A percentile compares a stretch with the other conserved stretches of the same genome.
These are phyloP conservation scores for Tachycineta bicolor DNA, from an alignment of 2,113 vertebrate genomes.

Conservation along the genomic window DNA sequence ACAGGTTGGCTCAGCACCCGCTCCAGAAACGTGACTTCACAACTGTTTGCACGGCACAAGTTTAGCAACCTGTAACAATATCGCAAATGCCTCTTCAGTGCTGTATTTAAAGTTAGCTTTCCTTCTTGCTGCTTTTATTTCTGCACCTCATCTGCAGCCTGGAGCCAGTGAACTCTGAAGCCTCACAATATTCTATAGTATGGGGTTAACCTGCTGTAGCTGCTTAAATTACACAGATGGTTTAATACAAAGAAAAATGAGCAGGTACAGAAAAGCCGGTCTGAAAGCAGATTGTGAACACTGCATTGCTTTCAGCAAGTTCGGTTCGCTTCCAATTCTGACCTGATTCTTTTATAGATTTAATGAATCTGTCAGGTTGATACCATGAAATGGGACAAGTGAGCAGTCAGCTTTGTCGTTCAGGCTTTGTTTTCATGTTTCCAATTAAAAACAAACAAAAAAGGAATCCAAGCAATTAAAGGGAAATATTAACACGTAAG, in stretches of 20 bases:
- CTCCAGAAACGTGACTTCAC: neutral
- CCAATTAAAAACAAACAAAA: neutral
- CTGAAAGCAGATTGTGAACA: neutral
- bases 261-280: constrained; percentile 8
- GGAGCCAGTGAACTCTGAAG: neutral
- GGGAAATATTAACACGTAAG: neutral
- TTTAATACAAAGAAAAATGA: constrained; percentile 12
- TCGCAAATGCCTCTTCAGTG: neutral
- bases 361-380: constrained; percentile 3
- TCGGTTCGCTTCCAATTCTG: constrained; percentile 12
- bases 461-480: neutral
- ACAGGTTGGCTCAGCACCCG: neutral
- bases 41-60: neutral
- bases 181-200: neutral
- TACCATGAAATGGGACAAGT: neutral
- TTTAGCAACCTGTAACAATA: constrained; percentile 21
- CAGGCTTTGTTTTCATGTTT: constrained; percentile 22
- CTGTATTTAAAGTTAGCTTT: neutral
- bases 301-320: neutral
- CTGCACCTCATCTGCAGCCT: neutral
- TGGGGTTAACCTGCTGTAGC: neutral
- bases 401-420: constrained; percentile 21
- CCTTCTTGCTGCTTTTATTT: neutral
- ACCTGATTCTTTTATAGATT: neutral
- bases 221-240: neutral